Evolutionary conservation across 2,888 invertebrate species (phyloP).

Genomic region (Sthenelais limicola): DNA sequence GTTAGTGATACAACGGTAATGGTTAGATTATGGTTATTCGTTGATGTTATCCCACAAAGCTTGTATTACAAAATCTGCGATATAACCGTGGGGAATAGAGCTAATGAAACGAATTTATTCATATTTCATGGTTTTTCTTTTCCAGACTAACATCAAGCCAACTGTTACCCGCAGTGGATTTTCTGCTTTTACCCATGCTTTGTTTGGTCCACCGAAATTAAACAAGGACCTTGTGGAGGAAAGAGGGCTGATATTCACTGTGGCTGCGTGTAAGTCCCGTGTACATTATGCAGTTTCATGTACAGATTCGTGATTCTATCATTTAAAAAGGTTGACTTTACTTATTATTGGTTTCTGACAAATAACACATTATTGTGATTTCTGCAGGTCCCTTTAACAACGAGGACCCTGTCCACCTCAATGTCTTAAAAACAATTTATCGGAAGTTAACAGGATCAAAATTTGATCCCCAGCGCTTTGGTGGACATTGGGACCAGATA

Average conservation of each 20-base stretch:
- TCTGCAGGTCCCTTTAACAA: slow-evolving; percentile 72
- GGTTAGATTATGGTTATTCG: too few species aligned
- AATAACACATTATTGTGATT: too few species aligned
- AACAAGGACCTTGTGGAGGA: slow-evolving; percentile 67
- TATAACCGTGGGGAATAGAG: too few species aligned
- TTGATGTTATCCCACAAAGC: too few species aligned
- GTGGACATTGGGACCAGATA: slow-evolving; percentile 76
- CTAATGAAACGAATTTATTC: too few species aligned
- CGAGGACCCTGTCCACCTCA: slow-evolving; percentile 70
- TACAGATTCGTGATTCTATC: neutral
- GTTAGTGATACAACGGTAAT: too few species aligned
- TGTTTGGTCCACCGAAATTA: slow-evolving; percentile 73
- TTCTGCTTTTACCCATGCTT: slow-evolving; percentile 62
- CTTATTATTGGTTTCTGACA: neutral
- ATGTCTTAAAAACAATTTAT: slow-evolving; percentile 74
- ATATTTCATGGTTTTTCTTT: too few species aligned
- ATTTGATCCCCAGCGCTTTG: slow-evolving; percentile 73
- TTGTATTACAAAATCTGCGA: too few species aligned
- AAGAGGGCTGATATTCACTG: slow-evolving; percentile 73
- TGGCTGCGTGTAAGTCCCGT: slow-evolving; percentile 72
- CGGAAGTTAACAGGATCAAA: slow-evolving; percentile 72
- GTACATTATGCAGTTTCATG: neutral
- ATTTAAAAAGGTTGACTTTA: neutral
- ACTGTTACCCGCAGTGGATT: slow-evolving; percentile 57
- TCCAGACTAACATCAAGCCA: slow-evolving; percentile 41